phyloP scores from a whole-genome alignment of 1,140 invertebrate species.

The Doryteuthis pealeii region DNA sequence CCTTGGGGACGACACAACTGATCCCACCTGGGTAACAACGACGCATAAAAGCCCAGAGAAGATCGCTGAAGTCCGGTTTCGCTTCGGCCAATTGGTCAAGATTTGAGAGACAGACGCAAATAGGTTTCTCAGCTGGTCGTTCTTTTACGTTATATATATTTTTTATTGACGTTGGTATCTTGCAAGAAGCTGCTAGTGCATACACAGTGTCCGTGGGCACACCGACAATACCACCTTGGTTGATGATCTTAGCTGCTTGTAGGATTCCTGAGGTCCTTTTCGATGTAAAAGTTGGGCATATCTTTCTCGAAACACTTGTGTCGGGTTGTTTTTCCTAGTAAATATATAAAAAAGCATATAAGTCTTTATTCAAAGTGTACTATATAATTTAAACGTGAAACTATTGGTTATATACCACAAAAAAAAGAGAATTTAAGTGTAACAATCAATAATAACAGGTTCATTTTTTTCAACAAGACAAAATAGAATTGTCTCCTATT shows the following conservation, averaged over 20 bases:
- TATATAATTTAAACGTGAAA: no score
- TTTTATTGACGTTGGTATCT: conserved; percentile 36
- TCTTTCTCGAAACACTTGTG: not conserved
- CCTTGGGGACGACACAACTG: conserved; percentile 45
- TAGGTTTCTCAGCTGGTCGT: conserved; percentile 44
- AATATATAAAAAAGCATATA: no score
- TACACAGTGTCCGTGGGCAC: conserved; percentile 49
- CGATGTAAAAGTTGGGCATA: conserved; percentile 37
- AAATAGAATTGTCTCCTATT: no score
- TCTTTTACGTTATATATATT: conserved; percentile 45
- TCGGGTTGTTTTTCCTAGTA: not conserved
- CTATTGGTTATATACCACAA: no score
- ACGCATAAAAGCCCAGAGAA: conserved; percentile 44
- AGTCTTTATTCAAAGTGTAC: no score
- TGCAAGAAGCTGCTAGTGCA: conserved; percentile 42
- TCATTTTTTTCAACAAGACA: no score
- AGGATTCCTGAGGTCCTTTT: conserved; percentile 33
- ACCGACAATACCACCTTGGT: conserved; percentile 37
- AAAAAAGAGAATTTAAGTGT: no score
- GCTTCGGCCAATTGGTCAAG: conserved; percentile 38
- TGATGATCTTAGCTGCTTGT: conserved; percentile 32
- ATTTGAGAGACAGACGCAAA: conserved; percentile 43
- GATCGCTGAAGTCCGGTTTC: conserved; percentile 33
- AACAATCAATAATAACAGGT: no score
- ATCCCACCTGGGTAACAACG: conserved; percentile 44